Conservation (phyloP, 2,113 vertebrate species). For the Tauraco erythrolophus region DNA sequence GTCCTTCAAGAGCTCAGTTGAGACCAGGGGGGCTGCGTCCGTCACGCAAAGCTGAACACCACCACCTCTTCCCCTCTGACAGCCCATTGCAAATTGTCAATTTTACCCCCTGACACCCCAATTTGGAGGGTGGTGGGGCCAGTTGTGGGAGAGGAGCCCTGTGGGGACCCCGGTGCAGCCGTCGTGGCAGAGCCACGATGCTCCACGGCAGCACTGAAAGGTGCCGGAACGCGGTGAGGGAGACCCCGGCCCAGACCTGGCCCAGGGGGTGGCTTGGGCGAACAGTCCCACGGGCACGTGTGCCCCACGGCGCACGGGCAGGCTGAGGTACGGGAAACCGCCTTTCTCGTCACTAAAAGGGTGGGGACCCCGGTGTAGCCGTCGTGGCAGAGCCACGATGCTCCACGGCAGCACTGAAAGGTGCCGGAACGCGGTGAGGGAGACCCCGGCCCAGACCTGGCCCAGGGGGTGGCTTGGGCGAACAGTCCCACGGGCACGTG, state of each 20-base stretch:
- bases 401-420: neutral
- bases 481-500: neutral
- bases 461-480: accelerated
- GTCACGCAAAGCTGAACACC: accelerated
- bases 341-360: neutral
- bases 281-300: neutral
- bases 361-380: too few species aligned
- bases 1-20: neutral
- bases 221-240: neutral
- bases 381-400: neutral
- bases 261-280: accelerated
- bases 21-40: neutral
- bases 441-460: accelerated
- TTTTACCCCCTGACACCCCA: neutral
- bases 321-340: accelerated
- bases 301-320: accelerated
- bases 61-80: too few species aligned
- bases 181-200: neutral
- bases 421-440: neutral
- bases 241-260: accelerated
- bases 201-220: neutral
- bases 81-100: accelerated
- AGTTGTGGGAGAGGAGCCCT: too few species aligned
- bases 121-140: neutral
- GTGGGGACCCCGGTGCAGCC: too few species aligned